A percentile compares a stretch with the other conserved stretches of the same genome.
These are phyloP conservation scores for Micronycteris hirsuta DNA, from an alignment of 2,113 vertebrate species.

Conservation along the genomic window DNA sequence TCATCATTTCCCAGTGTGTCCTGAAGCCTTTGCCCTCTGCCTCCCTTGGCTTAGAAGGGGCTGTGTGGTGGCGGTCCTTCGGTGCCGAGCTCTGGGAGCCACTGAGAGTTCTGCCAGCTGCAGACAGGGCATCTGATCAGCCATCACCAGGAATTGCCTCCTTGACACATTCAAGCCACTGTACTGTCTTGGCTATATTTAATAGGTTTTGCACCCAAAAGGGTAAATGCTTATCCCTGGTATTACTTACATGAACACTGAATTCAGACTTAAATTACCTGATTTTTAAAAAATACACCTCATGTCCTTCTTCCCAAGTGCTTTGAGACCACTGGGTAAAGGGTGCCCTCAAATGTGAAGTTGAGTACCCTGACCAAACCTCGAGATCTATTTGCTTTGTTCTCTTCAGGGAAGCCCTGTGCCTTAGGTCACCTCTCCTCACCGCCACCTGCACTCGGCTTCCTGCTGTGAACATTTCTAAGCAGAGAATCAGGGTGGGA, in stretches of 20 bases:
- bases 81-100: background rate
- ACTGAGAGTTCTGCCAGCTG: background rate
- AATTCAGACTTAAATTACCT: background rate
- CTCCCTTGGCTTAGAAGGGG: background rate
- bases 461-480: background rate
- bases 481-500: background rate
- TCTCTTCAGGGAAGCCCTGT: background rate
- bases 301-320: background rate
- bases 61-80: background rate
- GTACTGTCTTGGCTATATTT: background rate
- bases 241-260: background rate
- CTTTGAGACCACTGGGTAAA: background rate
- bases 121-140: background rate
- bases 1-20: background rate
- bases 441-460: background rate
- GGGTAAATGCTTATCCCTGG: background rate
- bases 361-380: background rate
- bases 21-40: background rate
- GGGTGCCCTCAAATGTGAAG: background rate
- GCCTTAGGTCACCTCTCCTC: background rate
- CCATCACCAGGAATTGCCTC: background rate
- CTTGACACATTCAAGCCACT: background rate
- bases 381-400: background rate
- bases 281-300: background rate
- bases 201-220: slow-evolving; percentile 34